Conservation (phyloP, 2,113 vertebrate genomes). For the Cettia cetti region DNA sequence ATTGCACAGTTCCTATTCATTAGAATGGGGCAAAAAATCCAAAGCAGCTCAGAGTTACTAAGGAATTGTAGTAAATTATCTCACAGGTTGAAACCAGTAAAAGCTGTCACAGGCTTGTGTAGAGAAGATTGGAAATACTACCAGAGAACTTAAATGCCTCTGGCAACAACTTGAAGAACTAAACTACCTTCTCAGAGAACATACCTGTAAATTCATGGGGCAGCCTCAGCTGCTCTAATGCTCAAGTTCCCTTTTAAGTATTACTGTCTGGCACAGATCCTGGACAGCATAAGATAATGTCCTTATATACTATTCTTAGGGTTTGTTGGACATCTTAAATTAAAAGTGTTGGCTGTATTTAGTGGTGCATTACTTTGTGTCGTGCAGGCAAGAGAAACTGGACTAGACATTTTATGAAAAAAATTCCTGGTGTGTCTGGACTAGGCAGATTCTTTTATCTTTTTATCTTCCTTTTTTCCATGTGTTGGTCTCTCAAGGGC, state of each 20-base stretch:
- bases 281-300: background rate
- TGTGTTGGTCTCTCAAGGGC: background rate
- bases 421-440: background rate
- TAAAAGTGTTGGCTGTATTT: background rate
- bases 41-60: background rate
- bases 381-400: background rate
- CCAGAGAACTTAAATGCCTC: background rate
- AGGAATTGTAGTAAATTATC: rapidly evolving
- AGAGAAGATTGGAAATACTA: background rate
- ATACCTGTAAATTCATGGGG: background rate
- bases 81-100: background rate
- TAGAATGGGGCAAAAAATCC: background rate
- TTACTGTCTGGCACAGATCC: background rate
- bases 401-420: background rate
- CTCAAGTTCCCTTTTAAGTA: background rate
- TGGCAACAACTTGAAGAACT: background rate
- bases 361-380: background rate
- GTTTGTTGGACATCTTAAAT: background rate
- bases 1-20: background rate
- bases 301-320: background rate
- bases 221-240: background rate
- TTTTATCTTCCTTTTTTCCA: background rate
- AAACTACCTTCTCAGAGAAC: background rate
- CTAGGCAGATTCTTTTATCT: background rate
- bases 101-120: background rate